Percentiles rank a stretch among this genome's conserved stretches.
phyloP scores from a whole-genome alignment of 2,888 invertebrate species.

The Orthosia gothica region DNA sequence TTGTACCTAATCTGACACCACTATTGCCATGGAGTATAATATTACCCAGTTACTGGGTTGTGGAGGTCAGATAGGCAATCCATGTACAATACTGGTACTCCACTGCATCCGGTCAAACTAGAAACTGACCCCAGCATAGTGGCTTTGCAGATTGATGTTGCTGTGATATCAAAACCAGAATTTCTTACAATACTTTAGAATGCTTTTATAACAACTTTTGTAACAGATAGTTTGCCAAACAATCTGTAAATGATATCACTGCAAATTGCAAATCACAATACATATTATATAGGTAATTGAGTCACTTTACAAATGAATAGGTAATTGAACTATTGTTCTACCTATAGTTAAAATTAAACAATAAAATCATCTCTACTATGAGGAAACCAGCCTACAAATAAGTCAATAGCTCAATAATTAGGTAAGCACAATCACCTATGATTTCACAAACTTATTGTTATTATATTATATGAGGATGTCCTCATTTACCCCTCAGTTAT shows the following conservation, averaged over 20 bases:
- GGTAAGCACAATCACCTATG: neutral
- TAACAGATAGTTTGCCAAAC: neutral
- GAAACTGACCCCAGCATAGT: no score
- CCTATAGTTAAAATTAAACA: neutral
- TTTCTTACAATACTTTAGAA: neutral
- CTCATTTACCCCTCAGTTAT: neutral
- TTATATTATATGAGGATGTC: neutral
- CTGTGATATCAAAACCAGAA: neutral
- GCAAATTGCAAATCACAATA: neutral
- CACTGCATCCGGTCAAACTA: no score
- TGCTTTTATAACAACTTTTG: neutral
- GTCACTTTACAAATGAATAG: neutral
- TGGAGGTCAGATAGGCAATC: no score
- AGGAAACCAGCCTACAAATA: neutral
- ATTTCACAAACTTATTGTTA: neutral
- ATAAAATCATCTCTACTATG: neutral
- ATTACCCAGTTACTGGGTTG: no score
- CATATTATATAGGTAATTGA: no score
- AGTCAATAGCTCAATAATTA: neutral
- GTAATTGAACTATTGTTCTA: neutral
- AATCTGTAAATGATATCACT: neutral
- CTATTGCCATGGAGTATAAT: no score
- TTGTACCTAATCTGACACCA: no score
- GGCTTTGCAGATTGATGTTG: neutral
- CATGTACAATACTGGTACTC: no score